Evolutionary conservation across 2,113 vertebrate species (phyloP).

Genomic region (Vidua chalybeata): DNA sequence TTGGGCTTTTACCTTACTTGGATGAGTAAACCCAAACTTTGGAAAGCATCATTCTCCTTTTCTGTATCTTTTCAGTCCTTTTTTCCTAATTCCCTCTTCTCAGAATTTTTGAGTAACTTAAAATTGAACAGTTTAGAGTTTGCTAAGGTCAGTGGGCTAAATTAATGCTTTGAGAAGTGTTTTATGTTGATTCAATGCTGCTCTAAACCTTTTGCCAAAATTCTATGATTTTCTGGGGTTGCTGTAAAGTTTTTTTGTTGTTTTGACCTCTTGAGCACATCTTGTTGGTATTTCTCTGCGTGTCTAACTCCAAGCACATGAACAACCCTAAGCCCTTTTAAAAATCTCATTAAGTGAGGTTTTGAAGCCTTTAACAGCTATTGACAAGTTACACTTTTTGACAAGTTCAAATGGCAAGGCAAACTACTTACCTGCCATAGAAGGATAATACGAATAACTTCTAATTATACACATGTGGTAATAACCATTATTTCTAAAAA

Average conservation of each 20-base stretch:
- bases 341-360: accelerated
- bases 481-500: background rate
- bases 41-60: background rate
- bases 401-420: background rate
- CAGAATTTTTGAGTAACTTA: background rate
- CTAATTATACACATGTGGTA: background rate
- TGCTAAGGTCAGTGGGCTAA: background rate
- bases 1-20: background rate
- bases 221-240: background rate
- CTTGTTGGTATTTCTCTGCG: background rate
- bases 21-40: background rate
- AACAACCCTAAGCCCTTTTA: background rate
- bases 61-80: background rate
- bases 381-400: background rate
- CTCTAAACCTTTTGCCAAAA: background rate
- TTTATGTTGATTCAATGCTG: background rate
- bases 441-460: background rate
- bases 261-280: background rate
- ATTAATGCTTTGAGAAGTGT: background rate
- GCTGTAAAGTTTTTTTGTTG: background rate
- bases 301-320: accelerated
- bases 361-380: background rate
- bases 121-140: accelerated
- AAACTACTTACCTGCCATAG: background rate
- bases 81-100: background rate